Evolutionary conservation across 2,888 invertebrate genomes (phyloP).

Genomic region (Drosophila macrospina): DNA sequence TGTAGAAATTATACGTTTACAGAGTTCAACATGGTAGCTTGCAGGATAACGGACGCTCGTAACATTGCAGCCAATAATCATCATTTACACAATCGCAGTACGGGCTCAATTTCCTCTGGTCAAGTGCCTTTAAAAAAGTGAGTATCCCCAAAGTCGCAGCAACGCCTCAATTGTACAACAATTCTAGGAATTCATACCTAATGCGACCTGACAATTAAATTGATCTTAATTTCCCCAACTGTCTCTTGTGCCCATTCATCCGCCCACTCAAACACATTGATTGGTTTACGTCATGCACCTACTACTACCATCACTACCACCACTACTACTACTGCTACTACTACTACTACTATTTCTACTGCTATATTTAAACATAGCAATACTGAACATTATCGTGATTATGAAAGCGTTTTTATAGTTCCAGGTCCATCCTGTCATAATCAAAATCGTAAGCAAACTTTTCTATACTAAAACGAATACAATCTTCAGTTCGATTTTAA

Average conservation of each 20-base stretch:
- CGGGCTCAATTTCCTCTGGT: slow-evolving; percentile 93
- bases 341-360: slow-evolving; percentile 25
- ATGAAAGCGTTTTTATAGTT: slow-evolving; percentile 91
- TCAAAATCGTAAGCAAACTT: slow-evolving; percentile 87
- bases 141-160: slow-evolving; percentile 86
- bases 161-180: neutral
- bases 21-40: slow-evolving; percentile 99
- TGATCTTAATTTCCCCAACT: slow-evolving; percentile 32
- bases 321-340: slow-evolving; percentile 32
- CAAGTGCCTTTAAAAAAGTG: slow-evolving; percentile 99
- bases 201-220: slow-evolving; percentile 22
- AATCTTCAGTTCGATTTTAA: slow-evolving; percentile 35
- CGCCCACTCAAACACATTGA: slow-evolving; percentile 34
- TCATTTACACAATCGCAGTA: slow-evolving; percentile 85
- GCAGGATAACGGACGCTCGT: slow-evolving; percentile 96
- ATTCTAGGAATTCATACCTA: neutral
- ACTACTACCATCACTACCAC: slow-evolving; percentile 40
- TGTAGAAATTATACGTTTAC: slow-evolving; percentile 91
- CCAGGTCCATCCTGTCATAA: slow-evolving; percentile 88
- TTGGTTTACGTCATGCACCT: slow-evolving; percentile 57
- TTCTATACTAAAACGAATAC: slow-evolving; percentile 32
- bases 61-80: slow-evolving; percentile 89
- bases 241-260: slow-evolving; percentile 28
- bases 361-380: slow-evolving; percentile 81
- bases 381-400: slow-evolving; percentile 89